Percentiles rank a stretch among this genome's conserved stretches.
These are phyloP conservation scores for Petaurus breviceps DNA, from an alignment of 2,113 vertebrate genomes.

Conservation along the genomic window DNA sequence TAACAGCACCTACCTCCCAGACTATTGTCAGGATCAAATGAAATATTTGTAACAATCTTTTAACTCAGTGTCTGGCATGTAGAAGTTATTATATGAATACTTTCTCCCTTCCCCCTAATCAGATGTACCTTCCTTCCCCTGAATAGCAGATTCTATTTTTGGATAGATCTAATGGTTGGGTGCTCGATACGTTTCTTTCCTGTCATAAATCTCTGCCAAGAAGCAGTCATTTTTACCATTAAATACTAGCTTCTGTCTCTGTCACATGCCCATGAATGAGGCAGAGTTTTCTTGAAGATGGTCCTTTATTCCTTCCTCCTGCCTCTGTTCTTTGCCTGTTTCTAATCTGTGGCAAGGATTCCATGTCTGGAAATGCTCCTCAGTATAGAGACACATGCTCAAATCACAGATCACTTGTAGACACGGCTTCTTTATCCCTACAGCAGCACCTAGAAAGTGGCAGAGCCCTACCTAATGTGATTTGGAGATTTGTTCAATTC, in stretches of 20 bases:
- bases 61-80: not conserved
- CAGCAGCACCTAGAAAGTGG: not conserved
- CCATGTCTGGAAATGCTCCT: not conserved
- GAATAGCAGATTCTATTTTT: not conserved
- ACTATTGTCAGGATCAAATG: not conserved
- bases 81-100: not conserved
- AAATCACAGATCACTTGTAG: not conserved
- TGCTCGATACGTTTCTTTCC: not conserved
- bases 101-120: not conserved
- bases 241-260: not conserved
- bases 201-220: not conserved
- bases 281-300: not conserved
- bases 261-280: not conserved
- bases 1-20: not conserved
- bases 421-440: not conserved
- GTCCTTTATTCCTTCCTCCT: not conserved
- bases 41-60: not conserved
- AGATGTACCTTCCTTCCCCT: not conserved
- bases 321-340: not conserved
- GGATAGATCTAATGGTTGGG: not conserved
- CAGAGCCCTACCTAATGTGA: not conserved
- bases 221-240: not conserved
- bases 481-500: not conserved
- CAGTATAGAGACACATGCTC: not conserved
- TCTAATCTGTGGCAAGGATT: not conserved